Base-by-base conservation (phyloP, 2,797 vertebrate species). In the Anniella stebbinsi region DNA sequence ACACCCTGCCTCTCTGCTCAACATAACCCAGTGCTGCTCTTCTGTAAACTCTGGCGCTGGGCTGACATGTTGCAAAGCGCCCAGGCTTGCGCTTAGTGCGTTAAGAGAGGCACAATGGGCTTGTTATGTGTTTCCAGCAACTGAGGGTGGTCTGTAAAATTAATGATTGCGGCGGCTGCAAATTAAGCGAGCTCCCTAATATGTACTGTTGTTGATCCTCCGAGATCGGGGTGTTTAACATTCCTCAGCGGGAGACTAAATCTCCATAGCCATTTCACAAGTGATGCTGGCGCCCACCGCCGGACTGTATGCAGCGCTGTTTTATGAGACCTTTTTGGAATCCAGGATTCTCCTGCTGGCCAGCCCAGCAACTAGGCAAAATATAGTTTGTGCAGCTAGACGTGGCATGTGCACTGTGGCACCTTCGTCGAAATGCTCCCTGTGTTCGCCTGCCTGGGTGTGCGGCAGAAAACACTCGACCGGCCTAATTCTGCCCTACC, bases 111-210 rank as follows among this genome's bases (percentile, higher is more conserved):
- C 95, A 91, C 94, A 95, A 95, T 93, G 93, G 95, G 92, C 95
- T 94, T 88, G 93, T 92, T 94, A 95, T 96, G 93, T 90, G 60
- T 94, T 97, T 97, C 97, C 96, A 94, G 95, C 95, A 95, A 95
- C 97, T 94, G 95, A 96, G 97, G 97, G 97, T 98, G 97, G 97
- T 97, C 97, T 95, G 95, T 95, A 95, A 97, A 97, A 97, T 97
- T 96, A 97, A 97, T 96, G 96, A 94, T 96, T 96, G 95, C 94
- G 95, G 96, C 96, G 96, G 96, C 95, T 96, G 96, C 95, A 97
- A 97, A 97, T 97, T 97, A 97, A 97, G 96, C 96, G 96, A 96
- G 95, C 95, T 96, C 96, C 96, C 96, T 97, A 97, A 97, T 96
- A 96, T 98, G 97, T 95, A 95, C 96, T 95, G 96, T 95, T 96